Conservation (phyloP, 2,113 vertebrate genomes). For the Aptenodytes patagonicus region DNA sequence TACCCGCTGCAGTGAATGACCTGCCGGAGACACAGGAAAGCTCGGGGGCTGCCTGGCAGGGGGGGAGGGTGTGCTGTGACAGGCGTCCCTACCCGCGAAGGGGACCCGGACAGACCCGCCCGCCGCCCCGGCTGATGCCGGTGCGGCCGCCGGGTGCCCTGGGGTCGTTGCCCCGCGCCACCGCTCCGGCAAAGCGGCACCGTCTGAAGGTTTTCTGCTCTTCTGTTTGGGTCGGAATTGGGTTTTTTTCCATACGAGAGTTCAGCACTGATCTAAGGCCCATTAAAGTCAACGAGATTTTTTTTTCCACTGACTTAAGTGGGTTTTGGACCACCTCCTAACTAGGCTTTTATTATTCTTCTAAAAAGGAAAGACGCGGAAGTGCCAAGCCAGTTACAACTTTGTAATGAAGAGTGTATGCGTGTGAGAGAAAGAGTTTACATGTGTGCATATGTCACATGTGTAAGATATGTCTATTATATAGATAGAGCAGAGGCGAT, state of each 20-base stretch:
- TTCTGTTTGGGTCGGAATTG: neutral
- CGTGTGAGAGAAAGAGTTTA: neutral
- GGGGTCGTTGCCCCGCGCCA: neutral
- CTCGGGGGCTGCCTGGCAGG: neutral
- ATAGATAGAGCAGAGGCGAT: neutral
- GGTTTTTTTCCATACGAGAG: neutral
- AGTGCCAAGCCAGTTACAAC: constrained; percentile 12
- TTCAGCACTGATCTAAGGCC: neutral
- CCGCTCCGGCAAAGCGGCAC: neutral
- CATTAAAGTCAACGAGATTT: neutral
- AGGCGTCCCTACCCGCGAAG: no score
- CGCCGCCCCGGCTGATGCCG: accelerated
- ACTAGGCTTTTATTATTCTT: neutral
- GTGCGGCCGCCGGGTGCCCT: neutral
- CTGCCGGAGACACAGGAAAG: constrained; percentile 62
- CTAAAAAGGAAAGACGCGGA: neutral
- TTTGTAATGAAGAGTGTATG: constrained; percentile 12
- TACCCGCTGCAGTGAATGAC: constrained; percentile 98
- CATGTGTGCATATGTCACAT: neutral
- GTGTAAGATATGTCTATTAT: neutral
- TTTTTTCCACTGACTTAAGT: neutral
- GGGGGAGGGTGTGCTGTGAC: neutral
- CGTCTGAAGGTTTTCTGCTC: neutral
- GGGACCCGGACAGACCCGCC: accelerated
- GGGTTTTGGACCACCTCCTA: constrained; percentile 32